A percentile compares a stretch with the other conserved stretches of the same genome.
Conservation (phyloP, 2,888 invertebrate genomes). For the Gymnocheta viridis region DNA sequence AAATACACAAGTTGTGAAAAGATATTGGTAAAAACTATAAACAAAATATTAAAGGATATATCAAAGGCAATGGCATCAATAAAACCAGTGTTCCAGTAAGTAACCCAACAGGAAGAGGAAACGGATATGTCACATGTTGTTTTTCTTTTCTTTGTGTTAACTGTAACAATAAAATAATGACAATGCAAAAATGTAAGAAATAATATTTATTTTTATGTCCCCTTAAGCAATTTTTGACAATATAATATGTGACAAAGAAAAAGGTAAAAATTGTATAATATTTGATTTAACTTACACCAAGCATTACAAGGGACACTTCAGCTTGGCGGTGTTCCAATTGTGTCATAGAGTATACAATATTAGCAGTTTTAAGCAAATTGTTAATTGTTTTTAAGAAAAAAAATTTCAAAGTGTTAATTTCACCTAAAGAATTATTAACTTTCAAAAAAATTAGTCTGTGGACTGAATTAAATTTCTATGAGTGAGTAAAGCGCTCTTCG, state of each 20-base stretch:
- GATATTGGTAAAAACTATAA: constrained; percentile 43
- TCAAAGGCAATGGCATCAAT: background rate
- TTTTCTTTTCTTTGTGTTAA: constrained; percentile 65
- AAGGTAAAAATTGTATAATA: constrained; percentile 34
- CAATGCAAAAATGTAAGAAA: constrained; percentile 42
- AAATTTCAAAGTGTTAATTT: too few species aligned
- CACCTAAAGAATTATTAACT: too few species aligned
- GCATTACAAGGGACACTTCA: background rate
- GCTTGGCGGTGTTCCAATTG: background rate
- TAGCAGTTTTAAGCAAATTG: background rate
- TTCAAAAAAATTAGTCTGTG: too few species aligned
- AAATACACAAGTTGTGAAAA: constrained; percentile 44
- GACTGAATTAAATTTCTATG: too few species aligned
- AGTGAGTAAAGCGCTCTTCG: too few species aligned
- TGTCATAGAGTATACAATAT: background rate
- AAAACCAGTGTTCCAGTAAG: background rate
- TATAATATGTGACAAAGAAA: constrained; percentile 40
- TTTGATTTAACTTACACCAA: constrained; percentile 31
- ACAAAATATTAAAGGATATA: constrained; percentile 51
- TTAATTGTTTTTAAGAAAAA: too few species aligned
- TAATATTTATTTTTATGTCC: constrained; percentile 27
- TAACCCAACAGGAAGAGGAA: constrained; percentile 72
- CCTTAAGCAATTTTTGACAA: constrained; percentile 41
- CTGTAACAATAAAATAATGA: constrained; percentile 57
- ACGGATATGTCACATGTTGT: constrained; percentile 79